Evolutionary conservation across 1,140 invertebrate genomes (phyloP), one percentile per base, ranked within the genome.

Genomic region (Drosophila saltans): DNA sequence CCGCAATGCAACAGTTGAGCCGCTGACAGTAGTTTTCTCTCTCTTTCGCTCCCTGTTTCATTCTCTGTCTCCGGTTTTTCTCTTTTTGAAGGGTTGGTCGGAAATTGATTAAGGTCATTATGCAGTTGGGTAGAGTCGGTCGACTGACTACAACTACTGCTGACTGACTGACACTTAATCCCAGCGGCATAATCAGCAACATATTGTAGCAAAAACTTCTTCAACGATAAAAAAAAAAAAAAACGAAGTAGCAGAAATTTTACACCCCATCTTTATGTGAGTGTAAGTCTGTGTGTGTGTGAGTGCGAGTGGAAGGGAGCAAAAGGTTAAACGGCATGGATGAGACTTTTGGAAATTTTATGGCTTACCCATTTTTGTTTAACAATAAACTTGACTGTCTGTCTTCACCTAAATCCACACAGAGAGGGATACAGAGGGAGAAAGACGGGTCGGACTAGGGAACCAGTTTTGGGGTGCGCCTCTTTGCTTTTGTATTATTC

Each of bases 81-180:
- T 33, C 26, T 30, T 24, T 36, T 10, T 28, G 58, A 73, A 68
- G 80, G 80, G 83, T 78, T 80, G 81, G 69, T 69, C 58, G 67
- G 40, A 80, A 89, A 89, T 90, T 89, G 84, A 84, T 89, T 89
- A 85, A 89, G 84, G 85, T 90, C 84, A 89, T 89, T 89, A 89
- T 88, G 84, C 84, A 88, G 84, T 75, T 71, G 83, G 75, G 71
- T 72, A 61, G 75, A 65, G 28, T 45, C 69, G 36, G 33, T 40
- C 65, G 64, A 48, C 16, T 24, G 45, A 52, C 45, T 48, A 48
- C 45, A 2, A 48, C 43, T 26, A 26, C 45, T 10, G 24, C 8
- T n/a, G 43, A 52, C 80, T 45, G 61, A 75, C 82, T 86, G 82
- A 88, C 83, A 89, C 82, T 83, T 84, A 89, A 89, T 89, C 84